Evolutionary conservation across 2,888 invertebrate genomes (phyloP).

Genomic region (Tyria jacobaeae): DNA sequence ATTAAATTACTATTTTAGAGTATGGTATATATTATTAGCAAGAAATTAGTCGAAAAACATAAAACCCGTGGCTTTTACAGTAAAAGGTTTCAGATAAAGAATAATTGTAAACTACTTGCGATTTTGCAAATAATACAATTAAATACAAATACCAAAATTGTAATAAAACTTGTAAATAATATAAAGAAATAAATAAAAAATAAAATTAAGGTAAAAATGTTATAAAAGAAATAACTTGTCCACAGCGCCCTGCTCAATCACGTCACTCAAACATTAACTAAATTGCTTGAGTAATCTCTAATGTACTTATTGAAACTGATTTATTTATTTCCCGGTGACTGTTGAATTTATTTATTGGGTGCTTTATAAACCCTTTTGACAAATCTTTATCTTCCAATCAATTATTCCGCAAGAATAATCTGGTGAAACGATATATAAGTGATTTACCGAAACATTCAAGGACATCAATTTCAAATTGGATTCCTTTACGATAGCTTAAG

Average conservation of each 20-base stretch:
- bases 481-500: conserved; percentile 11
- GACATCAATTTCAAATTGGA: conserved; percentile 21
- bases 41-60: too few species aligned
- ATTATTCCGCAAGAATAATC: conserved; percentile 34
- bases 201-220: too few species aligned
- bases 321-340: conserved; percentile 20
- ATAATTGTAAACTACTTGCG: too few species aligned
- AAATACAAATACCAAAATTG: too few species aligned
- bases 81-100: too few species aligned
- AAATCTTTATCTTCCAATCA: conserved; percentile 37
- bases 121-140: too few species aligned
- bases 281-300: conserved; percentile 2
- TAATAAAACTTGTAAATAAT: too few species aligned
- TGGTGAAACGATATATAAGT: conserved; percentile 22
- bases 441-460: conserved; percentile 27
- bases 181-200: too few species aligned
- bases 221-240: background rate
- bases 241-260: background rate
- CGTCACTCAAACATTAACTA: conserved; percentile 3
- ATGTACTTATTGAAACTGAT: conserved; percentile 1
- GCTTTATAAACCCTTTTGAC: conserved; percentile 19
- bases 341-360: conserved; percentile 25
- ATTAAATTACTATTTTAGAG: background rate
- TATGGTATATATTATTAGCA: background rate
- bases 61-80: too few species aligned